Evolutionary conservation across 2,113 vertebrate genomes (phyloP), one percentile per base, ranked within the genome.

Genomic region (Equus quagga): DNA sequence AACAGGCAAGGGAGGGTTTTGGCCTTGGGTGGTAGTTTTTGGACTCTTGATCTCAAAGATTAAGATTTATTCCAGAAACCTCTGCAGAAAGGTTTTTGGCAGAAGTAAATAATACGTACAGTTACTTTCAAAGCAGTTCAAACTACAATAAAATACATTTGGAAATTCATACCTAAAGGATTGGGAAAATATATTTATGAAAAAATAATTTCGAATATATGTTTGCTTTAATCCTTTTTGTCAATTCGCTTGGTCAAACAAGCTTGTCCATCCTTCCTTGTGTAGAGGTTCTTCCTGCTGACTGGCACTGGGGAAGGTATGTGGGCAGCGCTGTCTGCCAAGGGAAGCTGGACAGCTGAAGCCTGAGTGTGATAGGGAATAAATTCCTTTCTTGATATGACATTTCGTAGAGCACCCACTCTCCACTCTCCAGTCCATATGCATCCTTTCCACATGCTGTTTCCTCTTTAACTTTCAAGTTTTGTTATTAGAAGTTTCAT

Each of bases 401-500:
- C 12, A 49, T 92, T 87, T 76, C 65, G 17, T 13, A 97, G 87
- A 65, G 90, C 70, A 33, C 89, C 21, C n/a, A 79, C 78, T 36
- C 65, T 94, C 60, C 26, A 44, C 65, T 0, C 0, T 91, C 95
- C 95, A 79, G 33, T 51, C 84, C 54, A 28, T 64, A 24, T 92
- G 92, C 89, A 44, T 54, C 86, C 84, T 93, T 88, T 96, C 24
- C 0, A 73, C 76, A 54, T 36, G 8, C 6, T 44, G 3, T 58
- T 97, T 83, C 46, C 94, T 89, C 51, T 51, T 82, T 72, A 97
- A 97, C 75, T 65, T 94, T 97, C 56, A 73, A 49, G 58, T 97
- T 98, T 94, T 64, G 33, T 97, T 94, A 86, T 93, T 97, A 90
- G 88, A 96, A 97, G 67, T 97, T 46, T 85, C 56, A 83, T 83